phyloP scores from a whole-genome alignment of 1,140 invertebrate genomes.

The Drosophila pectinifera region DNA sequence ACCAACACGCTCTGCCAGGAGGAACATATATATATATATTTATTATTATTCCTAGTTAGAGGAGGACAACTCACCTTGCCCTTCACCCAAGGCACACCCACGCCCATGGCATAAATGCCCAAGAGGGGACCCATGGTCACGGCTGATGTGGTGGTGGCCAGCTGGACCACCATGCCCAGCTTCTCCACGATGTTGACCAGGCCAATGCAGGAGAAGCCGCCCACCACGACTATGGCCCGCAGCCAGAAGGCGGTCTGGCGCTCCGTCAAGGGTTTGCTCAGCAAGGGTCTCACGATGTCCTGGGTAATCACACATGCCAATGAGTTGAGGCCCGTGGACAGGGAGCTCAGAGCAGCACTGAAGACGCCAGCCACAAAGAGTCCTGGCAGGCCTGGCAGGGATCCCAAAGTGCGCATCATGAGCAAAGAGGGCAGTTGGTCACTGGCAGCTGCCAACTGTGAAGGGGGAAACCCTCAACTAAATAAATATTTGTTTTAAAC shows the following conservation, averaged over 20 bases:
- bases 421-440: constrained; percentile 91
- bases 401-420: constrained; percentile 92
- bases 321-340: constrained; percentile 96
- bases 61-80: constrained; percentile 88
- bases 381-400: constrained; percentile 91
- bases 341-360: constrained; percentile 94
- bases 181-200: constrained; percentile 91
- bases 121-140: constrained; percentile 92
- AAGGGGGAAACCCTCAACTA: not conserved
- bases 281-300: constrained; percentile 90
- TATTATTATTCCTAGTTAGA: too few relatives aligned
- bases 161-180: constrained; percentile 89
- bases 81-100: constrained; percentile 94
- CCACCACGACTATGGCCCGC: constrained; percentile 89
- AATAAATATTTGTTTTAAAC: not conserved
- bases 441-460: constrained; percentile 88
- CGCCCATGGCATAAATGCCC: constrained; percentile 92
- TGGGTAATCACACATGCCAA: constrained; percentile 96
- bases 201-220: constrained; percentile 88
- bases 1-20: constrained; percentile 70
- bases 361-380: constrained; percentile 94
- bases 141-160: constrained; percentile 89
- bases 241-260: constrained; percentile 88
- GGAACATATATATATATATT: too few relatives aligned
- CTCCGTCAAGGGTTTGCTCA: constrained; percentile 87